Conservation (phyloP, 2,888 invertebrate species). For the Perizoma flavofasciatum region DNA sequence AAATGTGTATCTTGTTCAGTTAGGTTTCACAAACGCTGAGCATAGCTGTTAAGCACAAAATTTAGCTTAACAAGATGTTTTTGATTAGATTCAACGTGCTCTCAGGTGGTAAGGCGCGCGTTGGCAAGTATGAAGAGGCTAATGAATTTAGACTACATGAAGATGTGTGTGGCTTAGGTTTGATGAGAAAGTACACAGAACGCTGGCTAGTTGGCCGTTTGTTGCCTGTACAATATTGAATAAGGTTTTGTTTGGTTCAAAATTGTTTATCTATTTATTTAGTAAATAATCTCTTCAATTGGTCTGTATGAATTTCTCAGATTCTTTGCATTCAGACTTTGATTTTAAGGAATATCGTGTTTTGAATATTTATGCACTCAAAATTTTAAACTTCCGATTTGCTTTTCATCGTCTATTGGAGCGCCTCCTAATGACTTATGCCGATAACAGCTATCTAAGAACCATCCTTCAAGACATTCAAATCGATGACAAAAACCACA, state of each 20-base stretch:
- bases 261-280: background rate
- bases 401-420: too few species aligned
- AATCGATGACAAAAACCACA: too few species aligned
- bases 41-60: background rate
- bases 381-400: too few species aligned
- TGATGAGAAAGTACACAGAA: constrained; percentile 15
- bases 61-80: constrained; percentile 9
- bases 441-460: too few species aligned
- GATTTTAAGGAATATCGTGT: too few species aligned
- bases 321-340: too few species aligned
- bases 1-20: too few species aligned
- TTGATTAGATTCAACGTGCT: constrained; percentile 17
- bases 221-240: constrained; percentile 12
- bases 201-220: constrained; percentile 17
- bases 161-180: constrained; percentile 15
- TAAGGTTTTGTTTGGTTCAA: constrained; percentile 7
- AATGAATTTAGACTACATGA: constrained; percentile 24
- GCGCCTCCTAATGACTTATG: too few species aligned
- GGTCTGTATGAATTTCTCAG: too few species aligned
- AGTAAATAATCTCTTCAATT: background rate
- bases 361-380: too few species aligned
- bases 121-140: constrained; percentile 18
- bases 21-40: too few species aligned
- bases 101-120: constrained; percentile 12
- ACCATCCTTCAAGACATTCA: too few species aligned